phyloP scores from a whole-genome alignment of 2,797 vertebrate genomes.

The Acipenser transmontanus region DNA sequence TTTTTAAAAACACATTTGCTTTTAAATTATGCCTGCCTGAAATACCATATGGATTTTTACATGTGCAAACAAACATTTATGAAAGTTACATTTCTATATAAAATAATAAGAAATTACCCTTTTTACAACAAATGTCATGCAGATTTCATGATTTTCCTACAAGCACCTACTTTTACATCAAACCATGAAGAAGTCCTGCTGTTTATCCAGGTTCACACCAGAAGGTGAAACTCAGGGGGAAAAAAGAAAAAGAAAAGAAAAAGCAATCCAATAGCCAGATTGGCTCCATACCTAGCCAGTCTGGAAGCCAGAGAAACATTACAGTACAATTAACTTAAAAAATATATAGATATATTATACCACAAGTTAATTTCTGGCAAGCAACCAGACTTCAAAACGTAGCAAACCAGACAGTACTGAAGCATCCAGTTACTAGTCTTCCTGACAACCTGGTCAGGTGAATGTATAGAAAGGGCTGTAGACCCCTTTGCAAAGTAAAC shows the following conservation, averaged over 20 bases:
- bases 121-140: conserved; percentile 74
- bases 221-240: conserved; percentile 47
- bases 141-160: conserved; percentile 63
- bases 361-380: not conserved
- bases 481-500: conserved; percentile 6
- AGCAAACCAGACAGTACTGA: not conserved
- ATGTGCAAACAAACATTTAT: conserved; percentile 45
- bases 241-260: not conserved
- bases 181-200: conserved; percentile 82
- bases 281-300: conserved; percentile 22
- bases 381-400: not conserved
- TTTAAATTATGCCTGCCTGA: conserved; percentile 51
- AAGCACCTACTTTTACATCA: conserved; percentile 44
- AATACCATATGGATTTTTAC: conserved; percentile 29
- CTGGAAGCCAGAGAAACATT: conserved; percentile 21
- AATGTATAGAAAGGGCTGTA: conserved; percentile 4
- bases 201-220: conserved; percentile 90
- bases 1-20: conserved; percentile 24
- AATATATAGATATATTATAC: not conserved
- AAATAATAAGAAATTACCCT: no score
- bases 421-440: conserved; percentile 16
- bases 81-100: conserved; percentile 45
- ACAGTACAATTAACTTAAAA: conserved; percentile 11
- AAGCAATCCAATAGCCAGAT: conserved; percentile 11
- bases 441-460: conserved; percentile 8